Base-by-base conservation (phyloP, 2,113 vertebrate genomes). In the Anhinga rufa region DNA sequence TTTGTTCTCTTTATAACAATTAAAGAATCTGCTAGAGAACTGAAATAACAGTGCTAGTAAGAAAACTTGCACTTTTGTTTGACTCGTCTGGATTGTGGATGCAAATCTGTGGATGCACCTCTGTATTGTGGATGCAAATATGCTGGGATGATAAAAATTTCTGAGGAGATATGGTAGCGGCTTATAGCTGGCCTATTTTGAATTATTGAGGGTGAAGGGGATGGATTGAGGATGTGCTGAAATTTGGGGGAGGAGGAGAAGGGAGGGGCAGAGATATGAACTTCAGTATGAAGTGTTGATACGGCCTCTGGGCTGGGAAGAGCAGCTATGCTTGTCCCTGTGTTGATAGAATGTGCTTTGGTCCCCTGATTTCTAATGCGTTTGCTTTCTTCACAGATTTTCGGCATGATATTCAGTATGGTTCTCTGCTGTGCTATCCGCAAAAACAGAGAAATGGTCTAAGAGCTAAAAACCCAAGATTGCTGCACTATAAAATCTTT, bases 391-490 rank as follows among this genome's bases (percentile, higher is more conserved):
- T 98, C 95, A 11, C 97, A 99, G 99, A 96, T 99, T 66, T 99
- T 99, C 18, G 99, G 99, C 70, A 99, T 99, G 99, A 98, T 99
- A 96, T 99, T 99, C 97, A 99, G 99, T 94, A 99, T 99, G 99
- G 96, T 99, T 84, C 97, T 99, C 74, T 99, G 99, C 98, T 99
- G 99, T 20, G 99, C 99, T 60, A 99, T 99, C 97, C 98, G 99
- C 96, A 98, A 97, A 96, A 99, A 97, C 94, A 98, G 98, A 74
- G 99, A 99, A 96, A 98, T 99, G 98, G 99, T 99, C 96, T 99
- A 98, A 98, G 36, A 32, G 62, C 42, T 64, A 65, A 93, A 48
- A 71, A 88, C 81, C 85, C 77, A 76, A 95, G 78, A 93, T 15
- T n/a, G 18, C 72, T 81, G 68, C 95, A 96, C 95, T 78, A 87